Percentiles rank a stretch among this genome's conserved stretches.
Evolutionary conservation across 2,113 vertebrate genomes (phyloP).

Genomic region (Gambusia holbrooki): DNA sequence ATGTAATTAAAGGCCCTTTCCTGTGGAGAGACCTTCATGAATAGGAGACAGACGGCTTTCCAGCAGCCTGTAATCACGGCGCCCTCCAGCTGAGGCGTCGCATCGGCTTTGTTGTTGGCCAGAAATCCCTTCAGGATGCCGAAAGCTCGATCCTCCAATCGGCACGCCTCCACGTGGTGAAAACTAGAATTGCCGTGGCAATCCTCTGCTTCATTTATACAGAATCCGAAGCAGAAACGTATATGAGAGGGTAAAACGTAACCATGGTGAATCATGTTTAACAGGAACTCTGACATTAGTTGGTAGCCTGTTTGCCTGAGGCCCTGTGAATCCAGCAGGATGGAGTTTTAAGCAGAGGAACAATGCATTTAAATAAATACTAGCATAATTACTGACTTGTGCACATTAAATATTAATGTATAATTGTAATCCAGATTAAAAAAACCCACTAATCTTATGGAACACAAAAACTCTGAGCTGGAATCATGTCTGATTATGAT

Average conservation of each 20-base stretch:
- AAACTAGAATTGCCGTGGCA: conserved; percentile 50
- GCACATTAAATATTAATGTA: no score
- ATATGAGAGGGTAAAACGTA: conserved; percentile 4
- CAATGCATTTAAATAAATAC: not conserved
- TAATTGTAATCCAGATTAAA: no score
- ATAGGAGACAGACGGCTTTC: conserved; percentile 60
- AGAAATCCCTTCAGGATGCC: conserved; percentile 62
- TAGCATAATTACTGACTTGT: no score
- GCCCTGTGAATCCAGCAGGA: not conserved
- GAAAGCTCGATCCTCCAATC: conserved; percentile 50
- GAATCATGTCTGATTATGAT: no score
- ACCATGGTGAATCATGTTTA: not conserved
- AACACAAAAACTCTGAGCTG: no score
- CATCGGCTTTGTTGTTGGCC: conserved; percentile 53
- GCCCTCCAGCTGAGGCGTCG: conserved; percentile 56
- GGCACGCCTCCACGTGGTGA: conserved; percentile 43
- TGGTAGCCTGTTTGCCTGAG: not conserved
- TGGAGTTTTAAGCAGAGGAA: not conserved
- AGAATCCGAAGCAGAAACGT: not conserved
- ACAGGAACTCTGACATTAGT: not conserved
- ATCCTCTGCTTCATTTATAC: conserved; percentile 5
- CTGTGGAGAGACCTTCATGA: conserved; percentile 66
- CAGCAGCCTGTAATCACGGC: conserved; percentile 59
- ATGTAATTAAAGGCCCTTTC: conserved; percentile 76
- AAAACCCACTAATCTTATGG: no score